Percentiles rank a stretch among this genome's conserved stretches.
phyloP scores from a whole-genome alignment of 1,140 invertebrate genomes.

The Apis dorsata region DNA sequence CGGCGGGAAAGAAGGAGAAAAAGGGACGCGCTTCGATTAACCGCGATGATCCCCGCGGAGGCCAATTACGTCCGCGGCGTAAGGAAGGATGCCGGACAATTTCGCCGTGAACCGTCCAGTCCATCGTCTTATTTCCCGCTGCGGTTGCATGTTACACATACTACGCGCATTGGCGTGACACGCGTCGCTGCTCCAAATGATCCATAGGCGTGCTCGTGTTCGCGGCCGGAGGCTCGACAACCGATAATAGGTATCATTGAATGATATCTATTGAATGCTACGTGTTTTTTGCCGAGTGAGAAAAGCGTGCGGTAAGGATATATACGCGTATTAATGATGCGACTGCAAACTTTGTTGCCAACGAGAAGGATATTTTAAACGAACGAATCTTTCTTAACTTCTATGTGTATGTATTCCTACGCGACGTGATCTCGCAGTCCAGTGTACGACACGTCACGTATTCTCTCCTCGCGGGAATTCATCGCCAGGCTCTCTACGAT shows the following conservation, averaged over 20 bases:
- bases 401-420: no score
- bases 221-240: background rate
- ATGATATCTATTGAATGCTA: background rate
- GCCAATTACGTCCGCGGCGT: conserved; percentile 40
- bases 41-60: conserved; percentile 36
- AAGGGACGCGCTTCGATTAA: conserved; percentile 34
- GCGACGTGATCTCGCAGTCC: no score
- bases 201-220: conserved; percentile 21
- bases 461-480: no score
- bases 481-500: no score
- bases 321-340: no score
- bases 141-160: conserved; percentile 29
- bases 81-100: conserved; percentile 34
- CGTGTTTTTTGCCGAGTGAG: no score
- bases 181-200: background rate
- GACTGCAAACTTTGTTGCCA: no score
- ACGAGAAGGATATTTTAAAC: no score
- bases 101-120: conserved; percentile 12
- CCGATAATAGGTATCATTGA: background rate
- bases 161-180: conserved; percentile 12
- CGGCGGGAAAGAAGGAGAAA: background rate
- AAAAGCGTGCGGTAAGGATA: no score
- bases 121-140: background rate
- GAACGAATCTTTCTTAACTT: no score
- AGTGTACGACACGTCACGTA: no score